phyloP scores from a whole-genome alignment of 2,888 invertebrate species.

The Epinotia nisella region DNA sequence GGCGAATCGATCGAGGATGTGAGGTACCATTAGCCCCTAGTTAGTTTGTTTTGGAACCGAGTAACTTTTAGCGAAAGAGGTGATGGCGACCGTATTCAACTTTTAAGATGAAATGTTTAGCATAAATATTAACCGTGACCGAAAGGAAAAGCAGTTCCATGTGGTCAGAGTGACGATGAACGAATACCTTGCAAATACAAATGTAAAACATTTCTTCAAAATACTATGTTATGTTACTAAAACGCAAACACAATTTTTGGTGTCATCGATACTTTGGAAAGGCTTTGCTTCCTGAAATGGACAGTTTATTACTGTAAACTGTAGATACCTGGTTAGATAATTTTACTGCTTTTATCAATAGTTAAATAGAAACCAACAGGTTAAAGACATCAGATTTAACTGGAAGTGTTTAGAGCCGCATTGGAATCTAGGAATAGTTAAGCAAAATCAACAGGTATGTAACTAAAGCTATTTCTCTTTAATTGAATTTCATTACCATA shows the following conservation, averaged over 20 bases:
- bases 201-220: no score
- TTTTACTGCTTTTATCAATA: background rate
- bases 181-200: no score
- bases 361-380: background rate
- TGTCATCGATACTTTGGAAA: no score
- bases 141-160: background rate
- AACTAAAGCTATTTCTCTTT: constrained; percentile 67
- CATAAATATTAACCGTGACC: background rate
- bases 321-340: background rate
- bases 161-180: no score
- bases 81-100: constrained; percentile 10
- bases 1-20: constrained; percentile 66
- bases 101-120: constrained; percentile 5
- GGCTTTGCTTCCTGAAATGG: background rate
- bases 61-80: constrained; percentile 22
- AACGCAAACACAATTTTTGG: no score
- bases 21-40: constrained; percentile 36
- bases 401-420: constrained; percentile 37
- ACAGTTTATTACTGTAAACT: background rate
- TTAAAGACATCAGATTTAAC: constrained; percentile 28
- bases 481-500: constrained; percentile 78
- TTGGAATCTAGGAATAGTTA: constrained; percentile 54
- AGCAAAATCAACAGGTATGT: constrained; percentile 63
- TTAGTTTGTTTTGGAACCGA: constrained; percentile 7
- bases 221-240: no score